Base-by-base conservation (phyloP, 2,888 invertebrate genomes). In the Parnassius smintheus region DNA sequence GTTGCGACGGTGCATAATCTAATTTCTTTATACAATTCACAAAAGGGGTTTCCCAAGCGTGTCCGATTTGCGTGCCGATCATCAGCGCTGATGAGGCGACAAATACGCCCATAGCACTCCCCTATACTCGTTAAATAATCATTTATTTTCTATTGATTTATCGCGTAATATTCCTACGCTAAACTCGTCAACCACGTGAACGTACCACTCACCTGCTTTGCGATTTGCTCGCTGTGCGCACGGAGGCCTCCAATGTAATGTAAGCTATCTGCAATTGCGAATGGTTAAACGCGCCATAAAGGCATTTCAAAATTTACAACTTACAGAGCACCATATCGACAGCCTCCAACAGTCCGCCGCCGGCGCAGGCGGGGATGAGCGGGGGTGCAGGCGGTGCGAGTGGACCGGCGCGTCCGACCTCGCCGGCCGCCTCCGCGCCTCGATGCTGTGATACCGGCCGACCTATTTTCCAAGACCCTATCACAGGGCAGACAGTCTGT, bases 381-480 rank as follows among this genome's bases (percentile, higher is more conserved):
- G 91, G 93, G 75, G 88, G 93, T 44, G 72, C 68, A 76, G 90
- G 79, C 77, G 90, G 85, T 85, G 83, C 81, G 60, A 75, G 94
- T 90, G 84, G 92, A 84, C 74, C 92, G 67, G 89, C 92, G 61
- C 86, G 93, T 64, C 85, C 94, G 60, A 84, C 92, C 81, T 87
- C 92, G 68, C 87, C 93, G 54, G 84, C 92, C 61, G 88, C 93
- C 65, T 83, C 93, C 62, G 91, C 93, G 71, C 90, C 93, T 67
- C 90, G 97, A 76, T 97, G 98, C 92, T 97, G 98, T 92, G 97
- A 98, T 92, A 97, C 97, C 71, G 98, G 98, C 71, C 94, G 98
- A 77, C 96, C 97, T 69, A 94, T 98, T 83, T 97, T 96, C 92
- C 96, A 96, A 81, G 97, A 97, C 88, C 97, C 97, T 53, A 93